Evolutionary conservation across 1,140 invertebrate genomes (phyloP).

Genomic region (Trichonephila clavipes): DNA sequence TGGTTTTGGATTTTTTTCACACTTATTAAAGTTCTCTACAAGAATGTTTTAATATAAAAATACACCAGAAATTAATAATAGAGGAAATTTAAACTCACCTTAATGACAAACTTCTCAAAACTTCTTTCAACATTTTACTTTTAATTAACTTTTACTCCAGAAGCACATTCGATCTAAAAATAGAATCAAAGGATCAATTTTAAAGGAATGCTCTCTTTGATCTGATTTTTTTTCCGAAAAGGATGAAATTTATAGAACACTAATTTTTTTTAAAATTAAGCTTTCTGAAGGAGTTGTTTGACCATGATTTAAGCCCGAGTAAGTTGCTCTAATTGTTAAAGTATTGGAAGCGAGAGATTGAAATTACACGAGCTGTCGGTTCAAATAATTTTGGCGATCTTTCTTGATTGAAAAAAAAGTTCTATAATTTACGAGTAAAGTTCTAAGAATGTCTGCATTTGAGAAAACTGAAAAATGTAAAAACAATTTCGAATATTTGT

Average conservation of each 20-base stretch:
- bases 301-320: neutral
- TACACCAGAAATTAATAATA: too few relatives aligned
- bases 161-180: neutral
- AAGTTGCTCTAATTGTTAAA: too few relatives aligned
- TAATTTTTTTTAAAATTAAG: neutral
- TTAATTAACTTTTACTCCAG: too few relatives aligned
- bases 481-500: too few relatives aligned
- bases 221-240: neutral
- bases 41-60: too few relatives aligned
- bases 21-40: too few relatives aligned
- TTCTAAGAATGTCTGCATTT: neutral
- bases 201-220: neutral
- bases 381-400: neutral
- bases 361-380: neutral
- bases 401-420: neutral
- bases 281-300: neutral
- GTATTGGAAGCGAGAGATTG: neutral
- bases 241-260: too few relatives aligned
- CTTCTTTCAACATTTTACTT: too few relatives aligned
- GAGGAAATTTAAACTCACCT: too few relatives aligned
- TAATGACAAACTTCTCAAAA: too few relatives aligned
- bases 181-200: neutral
- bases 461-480: neutral
- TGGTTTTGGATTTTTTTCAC: too few relatives aligned
- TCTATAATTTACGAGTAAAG: neutral